A percentile compares a stretch with the other conserved stretches of the same genome.
Evolutionary conservation across 2,113 vertebrate genomes (phyloP).

Genomic region (Zapornia atra): DNA sequence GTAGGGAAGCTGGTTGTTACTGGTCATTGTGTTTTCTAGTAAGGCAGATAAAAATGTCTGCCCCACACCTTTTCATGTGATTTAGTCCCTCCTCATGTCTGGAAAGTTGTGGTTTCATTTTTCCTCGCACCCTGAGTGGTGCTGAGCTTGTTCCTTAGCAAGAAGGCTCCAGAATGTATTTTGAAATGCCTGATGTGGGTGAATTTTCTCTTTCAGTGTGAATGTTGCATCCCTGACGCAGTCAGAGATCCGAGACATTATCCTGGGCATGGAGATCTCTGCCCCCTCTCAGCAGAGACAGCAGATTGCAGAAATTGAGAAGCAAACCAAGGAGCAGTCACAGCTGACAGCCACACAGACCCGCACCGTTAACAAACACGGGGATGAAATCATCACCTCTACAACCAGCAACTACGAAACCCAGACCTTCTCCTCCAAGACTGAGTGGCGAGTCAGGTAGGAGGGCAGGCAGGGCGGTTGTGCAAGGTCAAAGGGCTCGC

Average conservation of each 20-base stretch:
- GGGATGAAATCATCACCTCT: conserved; percentile 98
- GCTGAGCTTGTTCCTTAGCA: background rate
- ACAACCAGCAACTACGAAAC: conserved; percentile 99
- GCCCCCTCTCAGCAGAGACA: conserved; percentile 99
- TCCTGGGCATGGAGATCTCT: conserved; percentile 99
- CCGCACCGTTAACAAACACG: conserved; percentile 97
- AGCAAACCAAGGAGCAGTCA: conserved; percentile 98
- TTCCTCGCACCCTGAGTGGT: background rate
- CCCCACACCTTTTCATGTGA: background rate
- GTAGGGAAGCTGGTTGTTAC: background rate
- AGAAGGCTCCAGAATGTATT: background rate
- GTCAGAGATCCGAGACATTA: conserved; percentile 98
- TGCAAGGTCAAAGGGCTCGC: background rate
- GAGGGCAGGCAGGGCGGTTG: background rate
- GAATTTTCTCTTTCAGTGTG: conserved; percentile 79
- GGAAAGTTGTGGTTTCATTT: background rate
- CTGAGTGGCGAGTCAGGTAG: conserved; percentile 97
- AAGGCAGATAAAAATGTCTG: background rate
- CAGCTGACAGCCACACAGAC: conserved; percentile 98
- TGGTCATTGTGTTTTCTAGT: background rate
- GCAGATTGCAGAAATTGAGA: conserved; percentile 99
- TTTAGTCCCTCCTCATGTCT: background rate
- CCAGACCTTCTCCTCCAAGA: conserved; percentile 99
- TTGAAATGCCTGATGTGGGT: background rate
- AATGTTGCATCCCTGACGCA: conserved; percentile 98